phyloP scores from a whole-genome alignment of 2,113 vertebrate species.

The Crotalus horridus region DNA sequence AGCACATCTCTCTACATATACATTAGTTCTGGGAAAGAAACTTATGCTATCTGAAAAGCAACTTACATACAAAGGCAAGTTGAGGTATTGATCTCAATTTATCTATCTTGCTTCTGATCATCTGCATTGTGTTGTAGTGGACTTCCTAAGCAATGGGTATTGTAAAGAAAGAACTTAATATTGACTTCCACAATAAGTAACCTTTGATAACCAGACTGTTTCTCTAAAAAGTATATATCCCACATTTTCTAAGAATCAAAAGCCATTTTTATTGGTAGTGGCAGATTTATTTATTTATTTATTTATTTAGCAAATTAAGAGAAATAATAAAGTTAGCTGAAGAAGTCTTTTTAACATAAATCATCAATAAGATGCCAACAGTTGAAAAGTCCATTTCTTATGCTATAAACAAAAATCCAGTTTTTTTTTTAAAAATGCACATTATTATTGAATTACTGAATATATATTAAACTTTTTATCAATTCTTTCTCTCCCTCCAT shows the following conservation, averaged over 20 bases:
- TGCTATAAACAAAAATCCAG: neutral
- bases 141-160: neutral
- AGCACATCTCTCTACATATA: neutral
- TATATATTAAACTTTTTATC: neutral
- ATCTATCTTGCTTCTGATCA: neutral
- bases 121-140: neutral
- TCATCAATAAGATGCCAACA: neutral
- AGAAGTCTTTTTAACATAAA: neutral
- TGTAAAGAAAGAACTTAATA: neutral
- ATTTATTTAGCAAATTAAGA: neutral
- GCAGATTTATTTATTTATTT: neutral
- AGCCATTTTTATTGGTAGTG: neutral
- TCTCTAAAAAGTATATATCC: neutral
- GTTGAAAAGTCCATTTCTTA: neutral
- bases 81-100: neutral
- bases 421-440: neutral
- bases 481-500: neutral
- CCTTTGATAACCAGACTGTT: neutral
- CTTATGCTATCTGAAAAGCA: neutral
- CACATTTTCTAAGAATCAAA: neutral
- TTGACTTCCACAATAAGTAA: neutral
- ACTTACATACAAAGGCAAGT: neutral
- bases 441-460: neutral
- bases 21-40: neutral
- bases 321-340: neutral